A percentile compares a stretch with the other conserved stretches of the same genome.
phyloP scores from a whole-genome alignment of 2,797 vertebrate species.

The Rhinatrema bivittatum region DNA sequence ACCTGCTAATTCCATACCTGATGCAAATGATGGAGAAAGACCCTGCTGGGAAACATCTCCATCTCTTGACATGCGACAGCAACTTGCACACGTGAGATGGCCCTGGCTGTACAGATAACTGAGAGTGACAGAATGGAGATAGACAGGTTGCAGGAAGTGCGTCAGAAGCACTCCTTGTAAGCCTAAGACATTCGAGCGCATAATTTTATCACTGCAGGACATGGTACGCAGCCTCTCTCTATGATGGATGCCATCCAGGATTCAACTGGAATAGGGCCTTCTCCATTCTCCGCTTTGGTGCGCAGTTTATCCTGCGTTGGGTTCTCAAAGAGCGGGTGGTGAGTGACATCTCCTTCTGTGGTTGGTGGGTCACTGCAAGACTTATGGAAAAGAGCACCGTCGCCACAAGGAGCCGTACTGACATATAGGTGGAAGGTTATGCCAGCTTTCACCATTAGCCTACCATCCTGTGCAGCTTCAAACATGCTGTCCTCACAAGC shows the following conservation, averaged over 20 bases:
- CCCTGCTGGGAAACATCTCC: slow-evolving; percentile 53
- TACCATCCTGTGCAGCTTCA: slow-evolving; percentile 55
- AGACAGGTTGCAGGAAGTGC: slow-evolving; percentile 87
- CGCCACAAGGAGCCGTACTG: slow-evolving; percentile 94
- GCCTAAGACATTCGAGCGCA: slow-evolving; percentile 93
- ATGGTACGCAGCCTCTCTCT: slow-evolving; percentile 94
- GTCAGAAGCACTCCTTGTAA: slow-evolving; percentile 86
- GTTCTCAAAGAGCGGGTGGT: slow-evolving; percentile 92
- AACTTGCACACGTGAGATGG: slow-evolving; percentile 86
- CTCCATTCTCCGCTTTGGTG: slow-evolving; percentile 96
- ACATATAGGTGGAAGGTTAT: slow-evolving; percentile 93
- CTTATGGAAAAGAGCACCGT: slow-evolving; percentile 92
- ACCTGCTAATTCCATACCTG: too few relatives aligned
- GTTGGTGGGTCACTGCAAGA: slow-evolving; percentile 81
- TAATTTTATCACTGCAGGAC: slow-evolving; percentile 97
- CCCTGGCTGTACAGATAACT: slow-evolving; percentile 96
- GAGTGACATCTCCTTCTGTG: slow-evolving; percentile 45
- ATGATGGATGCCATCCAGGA: slow-evolving; percentile 95
- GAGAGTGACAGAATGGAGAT: slow-evolving; percentile 83
- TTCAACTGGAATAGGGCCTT: slow-evolving; percentile 95
- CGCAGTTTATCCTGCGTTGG: slow-evolving; percentile 91
- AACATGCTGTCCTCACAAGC: slow-evolving; percentile 78
- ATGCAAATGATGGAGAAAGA: slow-evolving; percentile 65
- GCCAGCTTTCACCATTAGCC: slow-evolving; percentile 67
- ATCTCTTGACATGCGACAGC: slow-evolving; percentile 82